Evolutionary conservation across 2,888 invertebrate genomes (phyloP), one percentile per base, ranked within the genome.

Genomic region (Stomorhina lunata): DNA sequence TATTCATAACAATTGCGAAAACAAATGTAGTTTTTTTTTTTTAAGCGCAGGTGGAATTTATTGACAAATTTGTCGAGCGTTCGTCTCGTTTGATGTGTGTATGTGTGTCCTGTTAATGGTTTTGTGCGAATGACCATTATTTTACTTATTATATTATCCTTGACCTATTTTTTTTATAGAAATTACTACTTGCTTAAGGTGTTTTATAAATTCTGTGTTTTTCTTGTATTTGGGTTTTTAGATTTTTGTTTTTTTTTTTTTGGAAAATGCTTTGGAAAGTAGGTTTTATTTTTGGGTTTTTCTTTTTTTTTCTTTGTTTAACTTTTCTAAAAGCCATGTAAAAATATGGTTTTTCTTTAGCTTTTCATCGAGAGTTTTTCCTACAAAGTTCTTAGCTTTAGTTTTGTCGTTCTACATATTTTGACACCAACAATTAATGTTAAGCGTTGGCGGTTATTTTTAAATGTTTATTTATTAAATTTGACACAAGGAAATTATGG

Each of bases 101-200:
- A 40, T 6, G 27, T 45, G 29, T 22, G 20, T 34, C n/a, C 53
- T 27, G 37, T 37, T 12, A n/a, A n/a, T 37, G 37, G 12, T 37
- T 4, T 37, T 4, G 4, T 37, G 37, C n/a, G 2, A 37, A 4
- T 37, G 1, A 12, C n/a, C 37, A 10, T 55, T 40, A 15, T 40
- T 43, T 61, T 9, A 4, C 5, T 27, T 4, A 17, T 68, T 40
- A 57, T 76, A n/a, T n/a, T n/a, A 81, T 66, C 80, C 80, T 81
- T 81, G 80, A 81, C 80, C 80, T 57, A 76, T 71, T 81, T 75
- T n/a, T 25, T 55, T 34, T 17, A 25, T 32, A 29, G 27, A 53
- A 50, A 29, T 79, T 50, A 12, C 4, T 3, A 27, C 10, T 27
- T 34, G n/a, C n/a, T 55, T 17, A 0, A 29, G 9, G 25, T n/a